These are phyloP conservation scores for Myopa testacea DNA, from an alignment of 2,888 invertebrate genomes.

Conservation along the genomic window DNA sequence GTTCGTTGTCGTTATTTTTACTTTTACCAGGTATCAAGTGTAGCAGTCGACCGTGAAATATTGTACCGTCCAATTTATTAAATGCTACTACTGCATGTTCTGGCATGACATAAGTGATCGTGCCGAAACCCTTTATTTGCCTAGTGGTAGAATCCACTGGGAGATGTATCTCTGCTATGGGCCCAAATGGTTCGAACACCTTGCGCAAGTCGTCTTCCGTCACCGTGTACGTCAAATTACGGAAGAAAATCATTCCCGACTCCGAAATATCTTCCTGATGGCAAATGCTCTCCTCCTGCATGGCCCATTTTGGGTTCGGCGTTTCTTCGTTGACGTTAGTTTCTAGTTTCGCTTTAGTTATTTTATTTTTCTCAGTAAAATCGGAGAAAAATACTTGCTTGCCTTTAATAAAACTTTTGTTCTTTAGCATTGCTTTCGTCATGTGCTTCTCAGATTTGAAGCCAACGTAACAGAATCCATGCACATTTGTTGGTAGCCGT, in stretches of 20 bases:
- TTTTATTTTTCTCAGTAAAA: conserved; percentile 69
- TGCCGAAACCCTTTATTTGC: conserved; percentile 89
- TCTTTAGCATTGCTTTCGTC: conserved; percentile 82
- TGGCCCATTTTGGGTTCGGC: conserved; percentile 71
- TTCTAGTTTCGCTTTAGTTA: conserved; percentile 56
- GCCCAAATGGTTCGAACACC: conserved; percentile 88
- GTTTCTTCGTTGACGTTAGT: conserved; percentile 37
- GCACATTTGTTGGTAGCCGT: conserved; percentile 79
- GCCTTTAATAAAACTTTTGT: conserved; percentile 86
- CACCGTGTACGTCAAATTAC: conserved; percentile 89
- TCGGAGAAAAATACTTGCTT: conserved; percentile 73
- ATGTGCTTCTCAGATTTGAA: conserved; percentile 85
- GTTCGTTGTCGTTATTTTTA: conserved; percentile 62
- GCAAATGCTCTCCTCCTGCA: conserved; percentile 74
- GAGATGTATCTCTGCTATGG: conserved; percentile 86
- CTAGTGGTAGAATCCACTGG: conserved; percentile 87
- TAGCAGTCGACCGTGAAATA: conserved; percentile 91
- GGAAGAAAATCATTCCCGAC: conserved; percentile 91
- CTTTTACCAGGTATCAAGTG: conserved; percentile 91
- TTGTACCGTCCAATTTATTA: conserved; percentile 87
- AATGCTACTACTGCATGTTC: conserved; percentile 95
- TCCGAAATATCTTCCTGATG: conserved; percentile 86
- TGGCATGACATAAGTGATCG: conserved; percentile 92
- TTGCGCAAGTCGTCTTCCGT: conserved; percentile 87
- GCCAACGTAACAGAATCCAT: conserved; percentile 91